These are phyloP conservation scores for Athalia cordata DNA, from an alignment of 2,888 invertebrate genomes.

Conservation along the genomic window DNA sequence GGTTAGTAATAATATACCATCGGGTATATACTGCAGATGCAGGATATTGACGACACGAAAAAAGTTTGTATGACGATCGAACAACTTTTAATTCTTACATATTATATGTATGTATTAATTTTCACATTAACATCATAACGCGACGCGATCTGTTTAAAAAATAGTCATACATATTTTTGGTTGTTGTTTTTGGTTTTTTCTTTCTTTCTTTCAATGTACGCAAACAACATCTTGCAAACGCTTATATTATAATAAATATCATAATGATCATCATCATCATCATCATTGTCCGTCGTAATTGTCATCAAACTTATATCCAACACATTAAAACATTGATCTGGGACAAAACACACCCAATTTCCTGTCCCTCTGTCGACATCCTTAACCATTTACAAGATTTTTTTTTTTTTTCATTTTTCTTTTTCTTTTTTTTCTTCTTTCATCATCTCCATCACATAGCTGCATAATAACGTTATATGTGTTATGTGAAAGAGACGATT, in stretches of 20 bases:
- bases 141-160: no score
- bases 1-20: no score
- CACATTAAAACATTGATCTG: constrained; percentile 16
- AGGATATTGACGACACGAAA: no score
- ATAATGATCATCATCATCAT: neutral
- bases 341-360: constrained; percentile 39
- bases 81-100: no score
- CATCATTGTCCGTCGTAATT: neutral
- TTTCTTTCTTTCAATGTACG: neutral
- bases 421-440: neutral
- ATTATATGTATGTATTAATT: no score
- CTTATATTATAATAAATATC: no score
- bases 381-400: constrained; percentile 32
- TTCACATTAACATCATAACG: no score
- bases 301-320: constrained; percentile 2
- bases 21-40: no score
- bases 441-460: neutral
- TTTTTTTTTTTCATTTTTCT: constrained; percentile 12
- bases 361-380: constrained; percentile 26
- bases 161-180: no score
- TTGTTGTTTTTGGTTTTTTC: neutral
- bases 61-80: no score
- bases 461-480: neutral
- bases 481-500: constrained; percentile 2
- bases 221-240: neutral